These are phyloP conservation scores for Hirundichthys speculiger DNA, from an alignment of 2,113 vertebrate species.

Conservation along the genomic window DNA sequence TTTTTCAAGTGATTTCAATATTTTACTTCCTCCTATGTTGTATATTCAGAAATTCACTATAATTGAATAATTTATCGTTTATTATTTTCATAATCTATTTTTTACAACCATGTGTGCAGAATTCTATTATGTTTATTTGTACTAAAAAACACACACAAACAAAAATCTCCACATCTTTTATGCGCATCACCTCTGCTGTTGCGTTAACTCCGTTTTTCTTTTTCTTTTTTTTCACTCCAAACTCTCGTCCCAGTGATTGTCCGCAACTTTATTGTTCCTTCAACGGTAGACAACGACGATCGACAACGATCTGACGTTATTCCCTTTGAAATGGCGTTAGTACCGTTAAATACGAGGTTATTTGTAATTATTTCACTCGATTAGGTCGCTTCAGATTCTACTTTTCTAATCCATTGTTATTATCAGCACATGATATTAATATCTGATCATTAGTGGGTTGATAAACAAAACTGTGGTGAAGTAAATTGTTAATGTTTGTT, in stretches of 20 bases:
- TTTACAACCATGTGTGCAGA: too few species aligned
- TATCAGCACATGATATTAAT: conserved; percentile 5
- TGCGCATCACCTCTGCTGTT: too few species aligned
- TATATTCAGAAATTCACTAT: too few species aligned
- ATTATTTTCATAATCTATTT: too few species aligned
- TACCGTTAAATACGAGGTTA: conserved; percentile 61
- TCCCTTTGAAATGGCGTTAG: conserved; percentile 79
- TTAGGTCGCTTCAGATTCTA: conserved; percentile 24
- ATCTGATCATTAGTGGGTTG: conserved; percentile 17
- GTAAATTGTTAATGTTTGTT: conserved; percentile 49
- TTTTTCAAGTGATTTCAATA: too few species aligned
- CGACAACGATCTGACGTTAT: conserved; percentile 65
- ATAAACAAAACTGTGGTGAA: conserved; percentile 60
- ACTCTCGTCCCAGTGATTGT: conserved; percentile 18
- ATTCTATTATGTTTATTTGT: too few species aligned
- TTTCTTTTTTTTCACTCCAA: too few species aligned
- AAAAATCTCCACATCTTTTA: too few species aligned
- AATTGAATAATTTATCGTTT: too few species aligned
- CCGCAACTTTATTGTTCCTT: conserved; percentile 76
- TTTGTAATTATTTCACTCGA: conserved; percentile 54
- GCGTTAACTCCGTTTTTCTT: too few species aligned
- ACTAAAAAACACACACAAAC: too few species aligned
- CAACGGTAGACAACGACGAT: conserved; percentile 66
- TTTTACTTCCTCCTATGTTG: too few species aligned
- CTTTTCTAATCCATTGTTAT: conserved; percentile 10